Percentiles rank a stretch among this genome's conserved stretches.
These are phyloP conservation scores for Brachyistius frenatus DNA, from an alignment of 2,113 vertebrate genomes.

Conservation along the genomic window DNA sequence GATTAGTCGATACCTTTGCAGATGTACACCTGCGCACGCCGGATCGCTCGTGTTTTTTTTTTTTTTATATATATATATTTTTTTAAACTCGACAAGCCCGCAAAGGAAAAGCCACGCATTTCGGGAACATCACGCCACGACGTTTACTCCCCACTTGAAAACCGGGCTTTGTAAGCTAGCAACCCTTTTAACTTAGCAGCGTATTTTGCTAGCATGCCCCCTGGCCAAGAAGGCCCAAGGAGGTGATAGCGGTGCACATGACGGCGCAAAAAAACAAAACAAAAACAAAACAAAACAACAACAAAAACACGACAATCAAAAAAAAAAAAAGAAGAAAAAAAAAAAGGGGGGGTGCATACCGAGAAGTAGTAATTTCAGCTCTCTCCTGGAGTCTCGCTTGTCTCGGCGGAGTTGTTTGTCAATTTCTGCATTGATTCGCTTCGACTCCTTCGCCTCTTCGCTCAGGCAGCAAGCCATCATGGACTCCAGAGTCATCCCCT, in stretches of 20 bases:
- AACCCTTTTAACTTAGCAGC: constrained; percentile 62
- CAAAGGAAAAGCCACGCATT: constrained; percentile 20
- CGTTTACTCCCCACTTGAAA: constrained; percentile 3
- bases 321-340: too few relatives aligned
- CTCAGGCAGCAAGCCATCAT: constrained; percentile 99
- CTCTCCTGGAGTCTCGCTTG: constrained; percentile 94
- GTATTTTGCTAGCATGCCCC: constrained; percentile 64
- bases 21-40: constrained; percentile 6
- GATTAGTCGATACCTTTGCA: not conserved
- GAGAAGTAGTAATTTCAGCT: constrained; percentile 94
- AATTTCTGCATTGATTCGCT: constrained; percentile 98
- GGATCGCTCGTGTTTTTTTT: not conserved
- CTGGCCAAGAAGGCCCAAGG: constrained; percentile 69
- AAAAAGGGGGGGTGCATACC: constrained; percentile 77
- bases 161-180: constrained; percentile 60
- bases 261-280: too few relatives aligned
- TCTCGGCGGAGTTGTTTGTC: constrained; percentile 97
- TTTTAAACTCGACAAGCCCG: not conserved
- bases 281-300: constrained; percentile 13
- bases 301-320: constrained; percentile 30
- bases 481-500: constrained; percentile 94
- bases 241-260: not conserved
- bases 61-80: too few relatives aligned
- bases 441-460: constrained; percentile 98
- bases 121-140: constrained; percentile 13